Evolutionary conservation across 2,888 invertebrate species (phyloP).

Genomic region (Trypoxylon attenuatum): DNA sequence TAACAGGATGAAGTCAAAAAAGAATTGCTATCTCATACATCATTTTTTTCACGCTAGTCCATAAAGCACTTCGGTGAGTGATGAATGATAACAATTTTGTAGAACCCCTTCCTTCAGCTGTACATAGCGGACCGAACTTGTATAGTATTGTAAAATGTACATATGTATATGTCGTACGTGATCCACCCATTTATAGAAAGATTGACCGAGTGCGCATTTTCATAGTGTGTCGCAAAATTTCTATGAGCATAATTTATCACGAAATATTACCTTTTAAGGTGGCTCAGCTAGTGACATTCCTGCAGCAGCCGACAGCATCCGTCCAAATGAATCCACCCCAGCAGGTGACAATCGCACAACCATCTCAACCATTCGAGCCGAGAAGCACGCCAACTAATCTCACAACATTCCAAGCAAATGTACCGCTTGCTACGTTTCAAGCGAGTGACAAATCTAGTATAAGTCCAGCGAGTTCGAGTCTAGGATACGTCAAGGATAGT

Average conservation of each 20-base stretch:
- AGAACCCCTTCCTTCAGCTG: not conserved
- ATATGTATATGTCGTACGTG: not conserved
- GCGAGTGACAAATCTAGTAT: constrained; percentile 71
- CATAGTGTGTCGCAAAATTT: too few species aligned
- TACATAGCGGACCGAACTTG: not conserved
- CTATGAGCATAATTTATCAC: too few species aligned
- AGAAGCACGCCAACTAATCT: constrained; percentile 67
- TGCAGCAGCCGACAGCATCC: constrained; percentile 78
- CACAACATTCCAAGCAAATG: constrained; percentile 70
- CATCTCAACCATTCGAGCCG: constrained; percentile 58
- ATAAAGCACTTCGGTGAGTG: constrained; percentile 69
- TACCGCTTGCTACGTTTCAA: constrained; percentile 68
- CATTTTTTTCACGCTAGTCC: constrained; percentile 67
- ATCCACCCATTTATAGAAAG: not conserved
- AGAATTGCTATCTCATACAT: too few species aligned
- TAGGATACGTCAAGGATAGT: constrained; percentile 68
- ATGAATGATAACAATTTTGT: not conserved
- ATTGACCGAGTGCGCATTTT: too few species aligned
- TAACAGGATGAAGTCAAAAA: not conserved
- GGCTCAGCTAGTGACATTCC: constrained; percentile 85
- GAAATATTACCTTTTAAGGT: constrained; percentile 75
- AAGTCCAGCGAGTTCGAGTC: constrained; percentile 68
- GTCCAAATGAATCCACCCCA: constrained; percentile 73
- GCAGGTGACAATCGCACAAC: constrained; percentile 71
- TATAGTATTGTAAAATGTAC: not conserved